phyloP scores from a whole-genome alignment of 37 sponge, comb jelly and placozoan species.

The Crambe crambe region DNA sequence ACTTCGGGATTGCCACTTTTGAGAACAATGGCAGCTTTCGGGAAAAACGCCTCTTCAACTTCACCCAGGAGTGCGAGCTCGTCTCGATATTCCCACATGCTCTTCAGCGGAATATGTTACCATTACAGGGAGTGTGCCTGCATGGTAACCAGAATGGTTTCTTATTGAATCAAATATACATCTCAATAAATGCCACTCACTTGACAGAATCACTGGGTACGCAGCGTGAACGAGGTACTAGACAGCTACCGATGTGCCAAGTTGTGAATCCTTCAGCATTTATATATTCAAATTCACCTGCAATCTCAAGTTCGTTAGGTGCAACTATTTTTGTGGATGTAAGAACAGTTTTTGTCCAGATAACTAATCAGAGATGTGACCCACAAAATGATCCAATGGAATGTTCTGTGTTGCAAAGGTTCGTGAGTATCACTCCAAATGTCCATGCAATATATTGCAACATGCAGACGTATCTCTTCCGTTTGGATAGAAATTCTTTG shows the following conservation, averaged over 20 bases:
- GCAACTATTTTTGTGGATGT: neutral
- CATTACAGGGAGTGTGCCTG: neutral
- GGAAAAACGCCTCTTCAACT: neutral
- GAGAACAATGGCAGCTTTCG: neutral
- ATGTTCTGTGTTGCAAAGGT: neutral
- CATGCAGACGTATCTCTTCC: neutral
- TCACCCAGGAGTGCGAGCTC: neutral
- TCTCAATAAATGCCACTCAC: neutral
- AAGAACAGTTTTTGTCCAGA: neutral
- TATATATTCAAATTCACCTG: neutral
- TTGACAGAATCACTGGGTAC: neutral
- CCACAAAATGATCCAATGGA: neutral
- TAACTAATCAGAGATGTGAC: neutral
- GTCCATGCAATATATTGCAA: neutral
- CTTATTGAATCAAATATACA: neutral
- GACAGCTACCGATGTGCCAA: neutral
- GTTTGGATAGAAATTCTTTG: neutral
- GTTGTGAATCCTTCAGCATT: neutral
- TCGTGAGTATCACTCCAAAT: neutral
- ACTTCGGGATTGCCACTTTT: neutral
- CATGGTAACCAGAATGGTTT: neutral
- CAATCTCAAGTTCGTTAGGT: neutral
- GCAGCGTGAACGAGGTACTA: no score
- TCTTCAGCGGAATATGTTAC: no score
- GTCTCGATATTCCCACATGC: neutral